phyloP scores from a whole-genome alignment of 2,113 vertebrate species.

The Dasyurus viverrinus region DNA sequence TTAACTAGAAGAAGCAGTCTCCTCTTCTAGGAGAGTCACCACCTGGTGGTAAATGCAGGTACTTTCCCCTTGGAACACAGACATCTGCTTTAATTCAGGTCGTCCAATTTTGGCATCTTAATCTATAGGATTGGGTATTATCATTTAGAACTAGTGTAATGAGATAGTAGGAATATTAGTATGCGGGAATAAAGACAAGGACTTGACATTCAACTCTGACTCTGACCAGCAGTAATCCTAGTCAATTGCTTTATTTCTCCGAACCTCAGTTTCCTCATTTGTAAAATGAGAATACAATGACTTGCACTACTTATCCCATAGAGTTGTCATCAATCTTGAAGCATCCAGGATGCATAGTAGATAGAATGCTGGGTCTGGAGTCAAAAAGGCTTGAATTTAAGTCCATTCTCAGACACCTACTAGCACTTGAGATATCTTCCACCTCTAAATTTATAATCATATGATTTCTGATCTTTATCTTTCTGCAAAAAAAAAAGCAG shows the following conservation, averaged over 20 bases:
- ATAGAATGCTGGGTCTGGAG: neutral
- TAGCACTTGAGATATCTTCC: neutral
- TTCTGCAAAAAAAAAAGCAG: neutral
- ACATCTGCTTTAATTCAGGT: neutral
- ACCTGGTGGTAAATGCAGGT: neutral
- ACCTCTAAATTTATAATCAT: neutral
- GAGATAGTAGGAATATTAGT: neutral
- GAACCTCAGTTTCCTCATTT: conserved; percentile 27
- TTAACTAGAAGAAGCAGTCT: neutral
- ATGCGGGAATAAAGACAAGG: neutral
- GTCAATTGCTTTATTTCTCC: neutral
- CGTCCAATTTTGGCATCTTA: neutral
- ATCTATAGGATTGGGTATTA: neutral
- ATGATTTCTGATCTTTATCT: neutral
- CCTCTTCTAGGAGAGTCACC: neutral
- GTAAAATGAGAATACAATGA: neutral
- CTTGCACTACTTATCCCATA: neutral
- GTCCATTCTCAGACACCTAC: neutral
- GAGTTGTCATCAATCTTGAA: neutral
- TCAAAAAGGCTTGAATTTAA: neutral
- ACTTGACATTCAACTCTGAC: neutral
- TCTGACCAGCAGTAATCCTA: neutral
- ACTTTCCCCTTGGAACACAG: neutral
- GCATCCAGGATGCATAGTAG: neutral
- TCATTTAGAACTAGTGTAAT: neutral